Evolutionary conservation across 2,888 invertebrate genomes (phyloP), one percentile per base, ranked within the genome.

Genomic region (Diabrotica balteata): DNA sequence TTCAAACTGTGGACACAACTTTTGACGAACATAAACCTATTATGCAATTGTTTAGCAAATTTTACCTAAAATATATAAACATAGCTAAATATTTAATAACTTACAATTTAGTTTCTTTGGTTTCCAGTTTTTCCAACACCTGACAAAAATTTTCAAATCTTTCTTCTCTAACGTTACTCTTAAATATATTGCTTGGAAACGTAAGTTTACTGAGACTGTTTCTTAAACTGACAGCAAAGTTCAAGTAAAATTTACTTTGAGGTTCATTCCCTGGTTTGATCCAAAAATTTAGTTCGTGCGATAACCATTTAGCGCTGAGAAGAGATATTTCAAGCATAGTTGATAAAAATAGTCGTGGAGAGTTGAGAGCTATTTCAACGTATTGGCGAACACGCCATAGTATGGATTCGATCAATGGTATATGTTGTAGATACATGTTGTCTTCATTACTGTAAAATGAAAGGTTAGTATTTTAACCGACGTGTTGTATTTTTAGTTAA

Each of bases 81-180:
- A 32, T 32, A 32, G 32, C 3, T 32, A 32, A 32, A 32, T 32
- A 32, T 32, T 32, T 2, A 32, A 32, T 32, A 32, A 89, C 93
- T 91, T 85, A 96, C 96, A 96, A 96, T 84, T 95, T 95, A 8
- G 94, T 95, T 74, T 90, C 89, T 83, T 96, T 96, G 44, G 93
- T 93, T 80, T 96, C 96, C 47, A 91, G 88, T 55, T 88, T 86
- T 51, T 91, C 86, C 10, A 94, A 83, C 42, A 93, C 85, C 55
- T 89, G 87, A 77, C 92, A 92, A 72, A 94, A 81, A 66, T 87
- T 86, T 59, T 67, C 62, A 50, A 68, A 66, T 61, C 69, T 67
- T 66, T 71, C 66, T 64, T 72, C 43, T 70, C 54, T 46, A 11
- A 8, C 42, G 9, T 45, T 43, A 11, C 11, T 51, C 47, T 10